These are phyloP conservation scores for Andrena bucephala DNA, from an alignment of 2,888 invertebrate genomes.

Conservation along the genomic window DNA sequence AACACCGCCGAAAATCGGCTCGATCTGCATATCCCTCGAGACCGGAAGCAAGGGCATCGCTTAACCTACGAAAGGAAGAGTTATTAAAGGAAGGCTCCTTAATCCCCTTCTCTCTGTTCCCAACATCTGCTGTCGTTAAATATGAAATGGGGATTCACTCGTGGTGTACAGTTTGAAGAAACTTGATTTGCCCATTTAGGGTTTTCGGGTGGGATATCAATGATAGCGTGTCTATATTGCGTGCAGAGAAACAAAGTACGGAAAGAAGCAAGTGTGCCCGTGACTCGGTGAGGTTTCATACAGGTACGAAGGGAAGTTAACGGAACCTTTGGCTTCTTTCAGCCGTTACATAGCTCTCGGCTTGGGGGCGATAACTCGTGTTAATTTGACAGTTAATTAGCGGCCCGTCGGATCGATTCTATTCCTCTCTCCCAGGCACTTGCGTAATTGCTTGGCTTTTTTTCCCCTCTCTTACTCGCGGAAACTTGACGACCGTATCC, in stretches of 20 bases:
- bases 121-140: background rate
- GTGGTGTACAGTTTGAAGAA: too few species aligned
- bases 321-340: conserved; percentile 64
- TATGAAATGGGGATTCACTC: background rate
- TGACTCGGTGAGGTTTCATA: too few species aligned
- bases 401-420: conserved; percentile 73
- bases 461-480: conserved; percentile 1
- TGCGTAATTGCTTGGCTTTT: conserved; percentile 47
- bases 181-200: too few species aligned
- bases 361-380: conserved; percentile 71
- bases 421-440: conserved; percentile 31
- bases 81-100: background rate
- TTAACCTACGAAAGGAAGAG: conserved; percentile 12
- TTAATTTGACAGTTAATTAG: conserved; percentile 79
- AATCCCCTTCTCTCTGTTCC: background rate
- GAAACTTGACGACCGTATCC: conserved; percentile 12
- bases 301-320: conserved; percentile 53
- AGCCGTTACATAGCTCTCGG: conserved; percentile 52
- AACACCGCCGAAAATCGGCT: conserved; percentile 1
- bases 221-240: background rate
- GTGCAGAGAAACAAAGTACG: too few species aligned
- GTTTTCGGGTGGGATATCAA: too few species aligned
- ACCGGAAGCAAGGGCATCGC: conserved; percentile 23
- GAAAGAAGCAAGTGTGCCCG: too few species aligned
- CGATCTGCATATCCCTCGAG: background rate